Evolutionary conservation across 2,888 invertebrate species (phyloP).

Genomic region (Catocala nupta): DNA sequence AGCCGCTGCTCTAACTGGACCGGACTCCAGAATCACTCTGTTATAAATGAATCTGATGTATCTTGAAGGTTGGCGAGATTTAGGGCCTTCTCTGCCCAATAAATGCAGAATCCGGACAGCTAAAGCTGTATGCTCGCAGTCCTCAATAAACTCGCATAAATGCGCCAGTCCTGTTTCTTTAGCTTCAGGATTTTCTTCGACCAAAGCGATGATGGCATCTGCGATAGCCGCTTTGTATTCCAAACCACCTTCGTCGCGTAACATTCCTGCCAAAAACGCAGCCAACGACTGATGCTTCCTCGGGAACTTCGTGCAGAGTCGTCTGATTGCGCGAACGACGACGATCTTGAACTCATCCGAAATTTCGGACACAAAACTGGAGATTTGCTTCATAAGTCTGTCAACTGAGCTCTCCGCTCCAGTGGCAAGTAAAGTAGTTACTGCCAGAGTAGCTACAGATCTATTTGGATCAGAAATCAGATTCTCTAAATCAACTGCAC

Average conservation of each 20-base stretch:
- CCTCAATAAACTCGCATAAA: slow-evolving; percentile 99
- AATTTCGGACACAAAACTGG: slow-evolving; percentile 99
- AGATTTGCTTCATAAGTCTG: slow-evolving; percentile 99
- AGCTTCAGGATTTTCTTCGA: slow-evolving; percentile 99
- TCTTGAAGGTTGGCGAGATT: slow-evolving; percentile 96
- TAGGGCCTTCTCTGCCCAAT: slow-evolving; percentile 98
- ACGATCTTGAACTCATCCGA: slow-evolving; percentile 99
- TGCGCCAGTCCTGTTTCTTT: slow-evolving; percentile 98
- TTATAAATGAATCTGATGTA: slow-evolving; percentile 95
- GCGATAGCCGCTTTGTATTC: slow-evolving; percentile 99
- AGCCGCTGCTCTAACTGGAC: slow-evolving; percentile 98
- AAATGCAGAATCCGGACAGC: slow-evolving; percentile 98
- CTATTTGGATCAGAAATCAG: slow-evolving; percentile 99
- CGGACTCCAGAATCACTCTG: slow-evolving; percentile 97
- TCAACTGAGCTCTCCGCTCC: slow-evolving; percentile 99
- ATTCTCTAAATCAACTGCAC: slow-evolving; percentile 99
- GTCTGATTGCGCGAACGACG: slow-evolving; percentile 96
- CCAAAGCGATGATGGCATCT: slow-evolving; percentile 98
- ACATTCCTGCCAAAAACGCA: slow-evolving; percentile 98
- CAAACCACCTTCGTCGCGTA: slow-evolving; percentile 98
- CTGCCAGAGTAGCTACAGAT: slow-evolving; percentile 99
- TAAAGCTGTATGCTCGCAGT: slow-evolving; percentile 98
- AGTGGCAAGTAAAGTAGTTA: slow-evolving; percentile 98
- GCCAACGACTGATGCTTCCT: slow-evolving; percentile 98
- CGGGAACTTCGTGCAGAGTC: slow-evolving; percentile 98